phyloP scores from a whole-genome alignment of 2,113 vertebrate species.

The Gymnogyps californianus region DNA sequence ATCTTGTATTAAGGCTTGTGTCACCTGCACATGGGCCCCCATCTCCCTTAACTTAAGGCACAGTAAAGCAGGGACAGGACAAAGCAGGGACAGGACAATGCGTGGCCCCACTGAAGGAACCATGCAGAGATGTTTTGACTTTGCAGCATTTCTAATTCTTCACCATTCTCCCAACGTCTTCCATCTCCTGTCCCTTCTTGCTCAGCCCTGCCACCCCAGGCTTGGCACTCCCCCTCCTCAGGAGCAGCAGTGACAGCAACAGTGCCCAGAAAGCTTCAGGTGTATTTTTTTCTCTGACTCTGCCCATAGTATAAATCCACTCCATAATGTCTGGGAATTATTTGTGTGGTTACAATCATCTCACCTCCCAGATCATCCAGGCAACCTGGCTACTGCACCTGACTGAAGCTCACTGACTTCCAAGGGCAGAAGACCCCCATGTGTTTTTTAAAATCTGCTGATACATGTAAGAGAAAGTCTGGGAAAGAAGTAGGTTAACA shows the following conservation, averaged over 20 bases:
- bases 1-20: neutral
- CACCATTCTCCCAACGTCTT: rapidly evolving
- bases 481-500: neutral
- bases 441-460: neutral
- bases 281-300: neutral
- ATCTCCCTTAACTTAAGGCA: neutral
- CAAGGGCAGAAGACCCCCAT: neutral
- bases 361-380: neutral
- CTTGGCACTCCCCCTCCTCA: neutral
- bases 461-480: neutral
- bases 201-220: neutral
- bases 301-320: neutral
- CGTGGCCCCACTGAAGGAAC: neutral
- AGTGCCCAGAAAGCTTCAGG: neutral
- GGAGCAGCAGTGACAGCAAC: neutral
- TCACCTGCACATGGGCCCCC: rapidly evolving
- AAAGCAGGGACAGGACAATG: neutral
- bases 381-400: neutral
- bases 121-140: neutral
- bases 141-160: neutral
- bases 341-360: neutral
- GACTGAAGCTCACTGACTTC: neutral
- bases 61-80: no score
- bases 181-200: neutral
- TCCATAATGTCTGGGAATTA: neutral